Evolutionary conservation across 1,140 invertebrate species (phyloP).

Genomic region (Laupala kohalensis): DNA sequence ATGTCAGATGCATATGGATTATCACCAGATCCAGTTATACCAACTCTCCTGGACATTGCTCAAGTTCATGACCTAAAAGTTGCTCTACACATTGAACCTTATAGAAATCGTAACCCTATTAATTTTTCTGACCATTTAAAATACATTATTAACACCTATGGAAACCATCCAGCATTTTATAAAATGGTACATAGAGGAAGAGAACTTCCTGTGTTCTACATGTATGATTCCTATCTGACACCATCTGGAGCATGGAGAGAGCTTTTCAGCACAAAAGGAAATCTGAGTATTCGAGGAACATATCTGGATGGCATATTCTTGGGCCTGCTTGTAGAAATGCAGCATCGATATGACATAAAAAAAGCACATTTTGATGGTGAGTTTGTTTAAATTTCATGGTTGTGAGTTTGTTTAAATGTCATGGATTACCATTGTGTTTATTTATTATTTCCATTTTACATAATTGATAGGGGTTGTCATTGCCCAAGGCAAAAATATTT

Average conservation of each 20-base stretch:
- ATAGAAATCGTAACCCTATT: constrained; percentile 30
- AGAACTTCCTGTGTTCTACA: constrained; percentile 38
- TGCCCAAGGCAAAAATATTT: too few species aligned
- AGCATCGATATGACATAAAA: constrained; percentile 33
- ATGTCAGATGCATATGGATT: constrained; percentile 21
- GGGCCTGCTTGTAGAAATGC: constrained; percentile 33
- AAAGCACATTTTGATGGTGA: constrained; percentile 41
- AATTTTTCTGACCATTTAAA: constrained; percentile 30
- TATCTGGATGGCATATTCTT: constrained; percentile 41
- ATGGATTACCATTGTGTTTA: neutral
- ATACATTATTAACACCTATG: constrained; percentile 24
- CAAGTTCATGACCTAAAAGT: constrained; percentile 31
- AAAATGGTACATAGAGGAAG: constrained; percentile 30
- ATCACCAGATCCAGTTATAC: constrained; percentile 28
- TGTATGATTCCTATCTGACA: constrained; percentile 42
- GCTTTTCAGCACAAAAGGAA: constrained; percentile 33
- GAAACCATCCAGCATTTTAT: constrained; percentile 36
- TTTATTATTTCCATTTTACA: neutral
- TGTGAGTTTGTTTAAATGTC: too few species aligned
- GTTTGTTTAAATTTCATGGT: constrained; percentile 1
- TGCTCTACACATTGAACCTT: constrained; percentile 33
- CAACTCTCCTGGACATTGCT: constrained; percentile 30
- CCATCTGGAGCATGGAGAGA: constrained; percentile 34
- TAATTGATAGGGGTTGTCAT: too few species aligned
- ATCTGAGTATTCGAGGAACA: constrained; percentile 34